These are phyloP conservation scores for Liolophura sinensis DNA, from an alignment of 1,140 invertebrate genomes.

Conservation along the genomic window DNA sequence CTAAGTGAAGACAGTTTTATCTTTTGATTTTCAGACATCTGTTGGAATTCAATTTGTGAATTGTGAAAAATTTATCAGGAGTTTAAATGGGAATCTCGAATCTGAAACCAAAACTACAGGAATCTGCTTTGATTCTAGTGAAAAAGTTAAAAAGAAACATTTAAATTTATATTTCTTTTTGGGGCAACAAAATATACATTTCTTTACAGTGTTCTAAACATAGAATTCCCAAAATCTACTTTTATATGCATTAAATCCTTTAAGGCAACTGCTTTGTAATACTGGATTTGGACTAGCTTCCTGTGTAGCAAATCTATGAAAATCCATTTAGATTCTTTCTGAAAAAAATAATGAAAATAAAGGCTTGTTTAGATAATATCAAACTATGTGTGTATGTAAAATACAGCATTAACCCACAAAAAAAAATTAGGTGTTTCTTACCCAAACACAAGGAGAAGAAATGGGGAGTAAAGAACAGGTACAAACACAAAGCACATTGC, in stretches of 20 bases:
- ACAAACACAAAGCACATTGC: slow-evolving; percentile 27
- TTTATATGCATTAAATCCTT: no score
- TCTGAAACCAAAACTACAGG: background rate
- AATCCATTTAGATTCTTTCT: no score
- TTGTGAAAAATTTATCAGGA: no score
- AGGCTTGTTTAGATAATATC: background rate
- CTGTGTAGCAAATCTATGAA: no score
- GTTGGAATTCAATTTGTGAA: background rate
- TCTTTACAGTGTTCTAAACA: no score
- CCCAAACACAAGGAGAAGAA: slow-evolving; percentile 32
- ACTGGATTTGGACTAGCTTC: no score
- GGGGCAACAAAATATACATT: no score
- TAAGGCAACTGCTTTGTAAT: no score
- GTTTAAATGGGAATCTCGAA: background rate
- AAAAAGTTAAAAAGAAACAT: background rate
- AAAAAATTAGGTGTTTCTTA: slow-evolving; percentile 14
- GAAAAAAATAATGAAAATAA: no score
- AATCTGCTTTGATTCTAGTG: background rate
- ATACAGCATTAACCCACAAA: slow-evolving; percentile 1
- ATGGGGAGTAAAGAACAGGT: slow-evolving; percentile 23
- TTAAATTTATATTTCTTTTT: no score
- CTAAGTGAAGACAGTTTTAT: background rate
- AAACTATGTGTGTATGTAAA: no score
- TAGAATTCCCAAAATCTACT: no score
- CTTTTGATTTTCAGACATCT: background rate